A percentile compares a stretch with the other conserved stretches of the same genome.
phyloP scores from a whole-genome alignment of 1,140 invertebrate species.

The Melipona quadrifasciata region DNA sequence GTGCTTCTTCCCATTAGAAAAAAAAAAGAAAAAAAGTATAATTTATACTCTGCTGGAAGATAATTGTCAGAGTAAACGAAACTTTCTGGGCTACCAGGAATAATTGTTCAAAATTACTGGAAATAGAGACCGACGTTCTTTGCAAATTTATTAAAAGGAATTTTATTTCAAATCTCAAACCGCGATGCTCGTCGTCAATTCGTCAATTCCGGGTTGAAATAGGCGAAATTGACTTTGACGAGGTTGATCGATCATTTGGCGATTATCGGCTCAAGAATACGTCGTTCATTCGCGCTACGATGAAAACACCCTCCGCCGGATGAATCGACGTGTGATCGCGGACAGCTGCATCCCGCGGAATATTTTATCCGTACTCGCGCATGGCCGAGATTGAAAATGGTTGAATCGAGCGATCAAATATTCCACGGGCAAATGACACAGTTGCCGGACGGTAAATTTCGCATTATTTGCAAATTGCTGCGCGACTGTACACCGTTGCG shows the following conservation, averaged over 20 bases:
- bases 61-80: background rate
- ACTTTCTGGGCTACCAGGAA: background rate
- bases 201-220: too few relatives aligned
- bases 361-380: slow-evolving; percentile 27
- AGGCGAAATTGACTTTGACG: background rate
- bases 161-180: too few relatives aligned
- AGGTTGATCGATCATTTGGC: too few relatives aligned
- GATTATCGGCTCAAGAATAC: background rate
- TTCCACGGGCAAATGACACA: slow-evolving; percentile 33
- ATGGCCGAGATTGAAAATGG: slow-evolving; percentile 1
- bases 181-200: too few relatives aligned
- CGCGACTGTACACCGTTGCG: slow-evolving; percentile 9
- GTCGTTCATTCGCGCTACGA: background rate
- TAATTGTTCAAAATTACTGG: background rate
- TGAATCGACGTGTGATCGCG: background rate
- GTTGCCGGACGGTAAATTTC: slow-evolving; percentile 34
- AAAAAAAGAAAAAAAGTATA: background rate
- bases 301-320: background rate
- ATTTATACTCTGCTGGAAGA: background rate
- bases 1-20: background rate
- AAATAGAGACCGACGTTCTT: too few relatives aligned
- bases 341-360: background rate
- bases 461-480: slow-evolving; percentile 46
- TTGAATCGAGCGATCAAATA: slow-evolving; percentile 38
- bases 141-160: too few relatives aligned